phyloP scores from a whole-genome alignment of 2,888 invertebrate species.

The Tryphoninae sp. region DNA sequence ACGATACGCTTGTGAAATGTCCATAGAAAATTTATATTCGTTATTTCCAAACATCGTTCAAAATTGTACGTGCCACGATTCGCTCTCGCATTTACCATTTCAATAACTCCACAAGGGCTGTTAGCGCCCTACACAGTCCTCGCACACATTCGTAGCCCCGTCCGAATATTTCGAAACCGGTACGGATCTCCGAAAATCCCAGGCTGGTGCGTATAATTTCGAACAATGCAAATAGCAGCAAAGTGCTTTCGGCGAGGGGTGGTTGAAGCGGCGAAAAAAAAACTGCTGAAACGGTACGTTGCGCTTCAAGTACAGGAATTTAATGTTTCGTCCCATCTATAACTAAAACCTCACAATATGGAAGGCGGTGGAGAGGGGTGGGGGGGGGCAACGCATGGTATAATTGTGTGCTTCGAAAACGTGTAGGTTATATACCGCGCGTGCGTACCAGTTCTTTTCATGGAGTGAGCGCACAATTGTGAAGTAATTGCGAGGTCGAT shows the following conservation, averaged over 20 bases:
- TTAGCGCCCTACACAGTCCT: background rate
- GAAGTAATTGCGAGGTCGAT: conserved; percentile 36
- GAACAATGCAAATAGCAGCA: conserved; percentile 48
- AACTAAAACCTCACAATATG: conserved; percentile 21
- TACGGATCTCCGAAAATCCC: conserved; percentile 2
- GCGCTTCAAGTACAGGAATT: conserved; percentile 29
- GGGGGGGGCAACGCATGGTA: background rate
- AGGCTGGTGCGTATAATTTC: conserved; percentile 42
- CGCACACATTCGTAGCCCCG: background rate
- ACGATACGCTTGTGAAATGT: conserved; percentile 8
- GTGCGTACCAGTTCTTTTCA: background rate
- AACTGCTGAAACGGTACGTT: background rate
- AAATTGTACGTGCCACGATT: conserved; percentile 11
- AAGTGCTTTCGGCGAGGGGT: conserved; percentile 5
- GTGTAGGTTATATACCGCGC: background rate
- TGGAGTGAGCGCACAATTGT: conserved; percentile 9
- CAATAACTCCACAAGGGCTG: conserved; percentile 24
- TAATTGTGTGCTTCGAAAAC: conserved; percentile 3
- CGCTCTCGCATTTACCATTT: conserved; percentile 33
- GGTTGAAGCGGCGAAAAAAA: conserved; percentile 3
- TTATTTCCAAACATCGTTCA: conserved; percentile 1
- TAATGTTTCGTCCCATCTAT: conserved; percentile 11
- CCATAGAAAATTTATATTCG: conserved; percentile 19
- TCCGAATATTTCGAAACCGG: background rate
- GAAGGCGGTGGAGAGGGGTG: too few species aligned